phyloP scores from a whole-genome alignment of 2,113 vertebrate species.

The Clupea harengus region DNA sequence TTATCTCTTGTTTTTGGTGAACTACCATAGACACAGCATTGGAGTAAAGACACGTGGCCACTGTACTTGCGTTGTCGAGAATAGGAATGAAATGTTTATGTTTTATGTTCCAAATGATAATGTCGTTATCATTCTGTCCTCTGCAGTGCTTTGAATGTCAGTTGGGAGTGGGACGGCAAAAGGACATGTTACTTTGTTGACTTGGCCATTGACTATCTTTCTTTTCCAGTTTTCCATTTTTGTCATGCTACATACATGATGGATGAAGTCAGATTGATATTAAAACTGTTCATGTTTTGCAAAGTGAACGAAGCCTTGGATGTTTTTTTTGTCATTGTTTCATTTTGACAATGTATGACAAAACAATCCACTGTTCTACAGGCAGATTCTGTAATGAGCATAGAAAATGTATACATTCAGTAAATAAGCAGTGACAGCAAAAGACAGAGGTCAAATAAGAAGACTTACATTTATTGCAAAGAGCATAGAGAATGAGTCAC shows the following conservation, averaged over 20 bases:
- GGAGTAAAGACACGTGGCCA: not conserved
- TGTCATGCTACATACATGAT: conserved; percentile 1
- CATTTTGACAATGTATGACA: too few relatives aligned
- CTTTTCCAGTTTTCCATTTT: not conserved
- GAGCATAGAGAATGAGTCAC: too few relatives aligned
- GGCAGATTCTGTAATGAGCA: too few relatives aligned
- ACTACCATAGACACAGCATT: not conserved
- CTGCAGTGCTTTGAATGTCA: not conserved
- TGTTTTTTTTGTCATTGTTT: not conserved
- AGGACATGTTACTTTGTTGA: not conserved
- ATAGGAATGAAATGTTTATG: not conserved
- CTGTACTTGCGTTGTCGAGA: not conserved
- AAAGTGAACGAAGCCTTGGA: not conserved
- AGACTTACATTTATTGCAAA: too few relatives aligned
- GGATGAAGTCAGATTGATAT: not conserved
- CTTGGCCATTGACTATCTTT: not conserved
- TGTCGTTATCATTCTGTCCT: not conserved
- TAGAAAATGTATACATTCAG: too few relatives aligned
- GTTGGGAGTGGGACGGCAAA: not conserved
- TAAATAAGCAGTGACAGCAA: too few relatives aligned
- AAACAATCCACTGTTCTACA: too few relatives aligned
- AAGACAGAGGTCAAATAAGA: too few relatives aligned
- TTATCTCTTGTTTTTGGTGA: not conserved
- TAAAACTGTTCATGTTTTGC: conserved; percentile 18
- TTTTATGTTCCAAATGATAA: not conserved